These are phyloP conservation scores for Gymnodraco acuticeps DNA, from an alignment of 2,797 vertebrate species.

Conservation along the genomic window DNA sequence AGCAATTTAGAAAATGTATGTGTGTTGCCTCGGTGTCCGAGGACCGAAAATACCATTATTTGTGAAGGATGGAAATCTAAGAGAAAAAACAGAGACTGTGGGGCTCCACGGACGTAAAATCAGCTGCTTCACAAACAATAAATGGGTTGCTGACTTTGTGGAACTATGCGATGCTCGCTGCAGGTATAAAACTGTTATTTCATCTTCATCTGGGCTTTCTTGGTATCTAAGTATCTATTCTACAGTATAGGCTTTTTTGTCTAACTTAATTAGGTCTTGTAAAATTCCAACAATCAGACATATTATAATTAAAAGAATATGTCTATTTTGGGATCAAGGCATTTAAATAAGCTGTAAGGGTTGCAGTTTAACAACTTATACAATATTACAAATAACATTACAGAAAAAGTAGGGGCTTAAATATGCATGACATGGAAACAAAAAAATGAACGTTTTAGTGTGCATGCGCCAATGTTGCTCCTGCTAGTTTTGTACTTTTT, in stretches of 20 bases:
- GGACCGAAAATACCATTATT: background rate
- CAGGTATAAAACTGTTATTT: background rate
- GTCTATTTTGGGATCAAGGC: background rate
- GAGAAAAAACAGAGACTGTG: background rate
- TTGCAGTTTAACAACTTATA: background rate
- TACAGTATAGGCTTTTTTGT: background rate
- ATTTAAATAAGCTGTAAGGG: background rate
- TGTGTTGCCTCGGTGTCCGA: slow-evolving; percentile 2
- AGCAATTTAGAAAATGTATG: slow-evolving; percentile 19
- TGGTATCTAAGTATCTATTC: background rate
- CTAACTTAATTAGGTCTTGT: background rate
- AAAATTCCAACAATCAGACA: background rate
- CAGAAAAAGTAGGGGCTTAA: background rate
- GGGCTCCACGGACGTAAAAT: background rate
- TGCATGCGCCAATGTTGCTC: too few species aligned
- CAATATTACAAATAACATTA: background rate
- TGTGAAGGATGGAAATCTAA: slow-evolving; percentile 16
- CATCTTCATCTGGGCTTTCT: background rate
- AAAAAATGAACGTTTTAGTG: too few species aligned
- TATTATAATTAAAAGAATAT: background rate
- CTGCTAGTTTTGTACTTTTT: too few species aligned
- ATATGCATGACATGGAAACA: background rate
- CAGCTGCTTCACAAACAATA: slow-evolving; percentile 2
- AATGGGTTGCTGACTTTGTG: background rate
- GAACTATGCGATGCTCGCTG: background rate